Evolutionary conservation across 37 sponge, comb jelly and placozoan species (phyloP).

Genomic region (Tethya wilhelma): DNA sequence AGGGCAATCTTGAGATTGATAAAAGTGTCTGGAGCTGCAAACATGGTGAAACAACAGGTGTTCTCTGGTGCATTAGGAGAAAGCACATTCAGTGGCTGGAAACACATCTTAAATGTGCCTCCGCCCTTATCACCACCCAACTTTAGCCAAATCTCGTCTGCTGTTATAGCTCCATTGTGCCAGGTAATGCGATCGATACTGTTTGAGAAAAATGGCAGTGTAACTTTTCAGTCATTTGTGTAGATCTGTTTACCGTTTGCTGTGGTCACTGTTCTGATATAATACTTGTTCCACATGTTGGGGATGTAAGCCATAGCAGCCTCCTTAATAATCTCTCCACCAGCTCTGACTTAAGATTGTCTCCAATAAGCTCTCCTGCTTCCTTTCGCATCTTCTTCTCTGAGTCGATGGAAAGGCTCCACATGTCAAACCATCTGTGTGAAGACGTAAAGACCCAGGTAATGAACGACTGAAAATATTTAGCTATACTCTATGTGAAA

Average conservation of each 20-base stretch:
- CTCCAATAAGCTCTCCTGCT: neutral
- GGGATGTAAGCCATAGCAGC: constrained; percentile 37
- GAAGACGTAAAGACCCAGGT: neutral
- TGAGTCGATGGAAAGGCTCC: constrained; percentile 16
- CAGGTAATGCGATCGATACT: constrained; percentile 32
- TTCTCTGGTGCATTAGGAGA: constrained; percentile 38
- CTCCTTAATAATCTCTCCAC: constrained; percentile 10
- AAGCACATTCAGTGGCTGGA: constrained; percentile 34
- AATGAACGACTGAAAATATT: neutral
- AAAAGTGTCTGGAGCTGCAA: constrained; percentile 32
- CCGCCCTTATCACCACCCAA: constrained; percentile 45
- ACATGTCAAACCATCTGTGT: constrained; percentile 38
- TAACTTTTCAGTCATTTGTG: neutral
- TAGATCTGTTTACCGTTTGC: neutral
- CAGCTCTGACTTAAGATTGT: constrained; percentile 9
- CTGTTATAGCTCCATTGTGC: constrained; percentile 46
- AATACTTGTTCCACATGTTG: constrained; percentile 2
- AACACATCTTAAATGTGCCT: constrained; percentile 30
- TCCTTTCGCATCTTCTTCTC: constrained; percentile 20
- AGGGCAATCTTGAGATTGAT: constrained; percentile 44
- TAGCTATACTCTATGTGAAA: neutral
- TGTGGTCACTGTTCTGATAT: neutral
- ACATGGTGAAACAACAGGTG: constrained; percentile 14
- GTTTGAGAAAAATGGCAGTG: neutral
- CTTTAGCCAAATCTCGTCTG: constrained; percentile 39